Base-by-base conservation (phyloP, 2,113 vertebrate species). In the Pseudorectes ferrugineus region DNA sequence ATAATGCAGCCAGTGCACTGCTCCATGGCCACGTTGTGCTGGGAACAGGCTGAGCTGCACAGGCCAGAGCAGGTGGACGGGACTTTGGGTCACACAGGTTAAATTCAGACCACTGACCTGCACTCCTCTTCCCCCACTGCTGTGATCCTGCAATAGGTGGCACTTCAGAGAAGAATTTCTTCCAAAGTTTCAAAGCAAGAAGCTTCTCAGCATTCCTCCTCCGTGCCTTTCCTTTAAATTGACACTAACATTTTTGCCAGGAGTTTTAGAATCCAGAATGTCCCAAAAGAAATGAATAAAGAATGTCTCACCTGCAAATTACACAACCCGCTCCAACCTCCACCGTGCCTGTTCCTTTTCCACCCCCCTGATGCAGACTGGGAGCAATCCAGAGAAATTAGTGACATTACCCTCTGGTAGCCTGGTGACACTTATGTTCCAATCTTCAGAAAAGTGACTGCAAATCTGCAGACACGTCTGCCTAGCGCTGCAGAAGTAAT, bases 381-480 rank as follows among this genome's bases (percentile, higher is more conserved):
- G 81, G 87, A 94, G 91, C 87, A 89, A 95, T 71, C 81, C 93
- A 79, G 9, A 66, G 85, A 66, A 89, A 89, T 89, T 43, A 95
- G 94, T 65, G 93, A 61, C 87, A 70, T 96, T 95, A 76, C 81
- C 89, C 87, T 76, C 71, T 61, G 33, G 40, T 42, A 92, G 76
- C 79, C 75, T 0, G 2, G 38, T 74, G 81, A 68, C 92, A 78
- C 93, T 96, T 84, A 54, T 2, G 52, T 59, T 82, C 84, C 95
- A 89, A 33, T 89, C 87, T 78, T 67, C 48, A 59, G 73, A 16
- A 82, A 81, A 96, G 73, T 16, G 65, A 51, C 95, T 92, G 89
- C 84, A 77, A 43, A 91, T 48, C 83, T 52, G 54, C 22, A 38
- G 76, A 7, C 45, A 5, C 8, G 45, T 80, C 72, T 91, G 88